Base-by-base conservation (phyloP, 1,140 invertebrate species). In the Lordiphosa mommai region DNA sequence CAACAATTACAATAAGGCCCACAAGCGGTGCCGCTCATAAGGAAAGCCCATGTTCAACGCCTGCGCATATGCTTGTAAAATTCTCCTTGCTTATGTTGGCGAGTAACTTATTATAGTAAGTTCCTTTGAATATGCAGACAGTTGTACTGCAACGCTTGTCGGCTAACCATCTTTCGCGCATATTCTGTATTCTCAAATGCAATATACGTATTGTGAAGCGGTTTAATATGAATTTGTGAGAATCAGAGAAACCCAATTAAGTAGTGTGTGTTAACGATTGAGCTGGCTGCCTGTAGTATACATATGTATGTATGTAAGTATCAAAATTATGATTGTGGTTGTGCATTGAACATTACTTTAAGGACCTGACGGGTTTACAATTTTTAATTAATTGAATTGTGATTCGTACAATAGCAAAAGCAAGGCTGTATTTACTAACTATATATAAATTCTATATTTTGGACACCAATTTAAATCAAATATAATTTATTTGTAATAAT, bases 151-250 rank as follows among this genome's bases (percentile, higher is more conserved):
- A 66, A 30, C 52, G 34, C 52, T 44, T 44, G 33, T 33, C 23
- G 61, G 10, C 61, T 30, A 46, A 17, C 20, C 38, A 66, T 57
- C 44, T 43, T 16, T 13, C 34, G 51, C 23, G 20, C 34, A 43
- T 9, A 10, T 7, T n/a, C 10, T 14, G 33, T 13, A 5, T 27
- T 46, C 10, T 27, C 8, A 7, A 14, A 29, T 10, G 17, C 10
- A 0, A 0, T 32, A 29, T 0, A 14, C 4, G 4, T 20, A 6
- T 16, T 17, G 9, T 17, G 16, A 3, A 49, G 7, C 20, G 12
- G 40, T 38, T 44, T 58, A 66, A 58, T 66, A 50, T 52, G 61
- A 66, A 37, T 49, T 50, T 40, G 5, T 12, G 44, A 57, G 40
- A 48, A 29, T 48, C 20, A 46, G 32, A 40, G 36, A 20, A 23